These are phyloP conservation scores for Xestia sexstrigata DNA, from an alignment of 2,888 invertebrate genomes.

Conservation along the genomic window DNA sequence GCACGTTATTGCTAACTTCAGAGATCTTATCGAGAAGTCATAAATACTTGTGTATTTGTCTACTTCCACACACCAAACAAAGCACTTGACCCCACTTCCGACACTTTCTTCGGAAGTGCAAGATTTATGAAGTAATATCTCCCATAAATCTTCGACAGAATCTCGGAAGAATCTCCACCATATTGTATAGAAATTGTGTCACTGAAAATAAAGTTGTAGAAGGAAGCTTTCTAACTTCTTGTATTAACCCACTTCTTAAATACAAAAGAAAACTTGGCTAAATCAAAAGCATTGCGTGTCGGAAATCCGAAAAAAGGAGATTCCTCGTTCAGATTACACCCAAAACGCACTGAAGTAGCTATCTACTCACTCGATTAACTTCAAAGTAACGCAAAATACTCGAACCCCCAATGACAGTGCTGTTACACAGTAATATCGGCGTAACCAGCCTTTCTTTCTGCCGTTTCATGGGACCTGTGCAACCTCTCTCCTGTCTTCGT, in stretches of 20 bases:
- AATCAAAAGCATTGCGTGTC: background rate
- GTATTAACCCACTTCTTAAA: slow-evolving; percentile 1
- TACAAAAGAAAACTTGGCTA: background rate
- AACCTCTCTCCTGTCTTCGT: slow-evolving; percentile 41
- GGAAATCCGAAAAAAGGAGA: slow-evolving; percentile 17
- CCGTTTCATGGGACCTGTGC: slow-evolving; percentile 34
- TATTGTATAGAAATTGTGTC: slow-evolving; percentile 13
- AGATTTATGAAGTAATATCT: slow-evolving; percentile 38
- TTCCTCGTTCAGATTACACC: slow-evolving; percentile 21
- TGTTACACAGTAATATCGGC: slow-evolving; percentile 53
- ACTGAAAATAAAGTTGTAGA: slow-evolving; percentile 9
- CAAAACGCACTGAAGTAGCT: slow-evolving; percentile 32
- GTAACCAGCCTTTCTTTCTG: slow-evolving; percentile 52
- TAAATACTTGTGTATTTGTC: background rate
- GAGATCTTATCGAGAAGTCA: background rate
- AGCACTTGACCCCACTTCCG: slow-evolving; percentile 1
- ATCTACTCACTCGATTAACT: slow-evolving; percentile 45
- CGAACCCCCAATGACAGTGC: slow-evolving; percentile 46
- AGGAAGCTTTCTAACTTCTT: background rate
- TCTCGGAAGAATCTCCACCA: background rate
- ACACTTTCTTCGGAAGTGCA: slow-evolving; percentile 1
- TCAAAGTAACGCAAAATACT: slow-evolving; percentile 52
- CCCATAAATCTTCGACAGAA: slow-evolving; percentile 30
- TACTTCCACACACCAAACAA: slow-evolving; percentile 3
- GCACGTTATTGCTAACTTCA: background rate